These are phyloP conservation scores for Tricholaema leucomelas DNA, from an alignment of 2,113 vertebrate genomes.

Conservation along the genomic window DNA sequence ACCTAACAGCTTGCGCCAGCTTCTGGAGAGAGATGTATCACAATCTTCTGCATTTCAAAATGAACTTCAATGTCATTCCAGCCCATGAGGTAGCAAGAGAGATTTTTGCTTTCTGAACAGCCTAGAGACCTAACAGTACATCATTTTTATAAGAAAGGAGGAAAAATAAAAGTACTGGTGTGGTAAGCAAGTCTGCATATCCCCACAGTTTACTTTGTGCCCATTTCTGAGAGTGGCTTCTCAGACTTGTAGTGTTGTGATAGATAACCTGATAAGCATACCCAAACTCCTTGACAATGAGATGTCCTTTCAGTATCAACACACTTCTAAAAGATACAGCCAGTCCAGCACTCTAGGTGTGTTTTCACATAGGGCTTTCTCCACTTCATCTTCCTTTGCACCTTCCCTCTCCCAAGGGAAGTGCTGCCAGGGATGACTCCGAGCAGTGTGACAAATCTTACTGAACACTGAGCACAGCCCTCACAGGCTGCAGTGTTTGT, in stretches of 20 bases:
- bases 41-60: not conserved
- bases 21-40: not conserved
- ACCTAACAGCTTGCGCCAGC: not conserved
- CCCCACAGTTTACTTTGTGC: not conserved
- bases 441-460: not conserved
- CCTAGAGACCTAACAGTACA: not conserved
- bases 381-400: not conserved
- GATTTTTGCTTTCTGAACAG: not conserved
- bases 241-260: not conserved
- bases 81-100: not conserved
- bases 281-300: fast-evolving
- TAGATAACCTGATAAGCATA: not conserved
- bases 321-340: not conserved
- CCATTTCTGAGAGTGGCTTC: not conserved
- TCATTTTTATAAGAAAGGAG: not conserved
- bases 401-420: not conserved
- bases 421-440: not conserved
- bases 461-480: not conserved
- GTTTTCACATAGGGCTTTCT: not conserved
- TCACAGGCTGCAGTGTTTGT: not conserved
- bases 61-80: not conserved
- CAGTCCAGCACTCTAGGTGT: not conserved
- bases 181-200: too few species aligned
- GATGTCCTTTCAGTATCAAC: not conserved
- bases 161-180: not conserved